Evolutionary conservation across 2,113 vertebrate species (phyloP).

Genomic region (Phaethon lepturus): DNA sequence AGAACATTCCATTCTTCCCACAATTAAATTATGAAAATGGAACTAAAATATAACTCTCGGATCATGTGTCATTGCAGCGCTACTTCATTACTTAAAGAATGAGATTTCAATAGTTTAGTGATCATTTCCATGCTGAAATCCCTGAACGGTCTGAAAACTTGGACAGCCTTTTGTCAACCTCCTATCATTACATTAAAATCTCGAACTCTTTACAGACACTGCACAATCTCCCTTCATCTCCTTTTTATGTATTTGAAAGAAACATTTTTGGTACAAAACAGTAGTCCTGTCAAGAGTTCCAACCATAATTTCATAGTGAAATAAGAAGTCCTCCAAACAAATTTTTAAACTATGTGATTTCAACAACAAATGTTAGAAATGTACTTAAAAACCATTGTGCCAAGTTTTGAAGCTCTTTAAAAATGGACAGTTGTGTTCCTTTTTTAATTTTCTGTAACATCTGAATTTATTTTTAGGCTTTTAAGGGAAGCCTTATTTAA

Average conservation of each 20-base stretch:
- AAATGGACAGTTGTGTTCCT: constrained; percentile 2
- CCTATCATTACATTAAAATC: background rate
- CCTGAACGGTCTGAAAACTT: constrained; percentile 21
- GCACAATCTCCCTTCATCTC: background rate
- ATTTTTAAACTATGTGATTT: background rate
- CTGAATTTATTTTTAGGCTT: constrained; percentile 12
- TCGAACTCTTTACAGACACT: constrained; percentile 60
- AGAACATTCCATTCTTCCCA: background rate
- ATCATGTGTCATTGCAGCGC: background rate
- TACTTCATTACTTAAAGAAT: constrained; percentile 1
- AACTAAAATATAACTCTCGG: background rate
- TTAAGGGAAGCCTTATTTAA: constrained; percentile 10
- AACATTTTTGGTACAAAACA: background rate
- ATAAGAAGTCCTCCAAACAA: background rate
- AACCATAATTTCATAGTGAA: background rate
- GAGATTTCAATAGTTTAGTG: constrained; percentile 14
- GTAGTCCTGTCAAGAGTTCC: background rate
- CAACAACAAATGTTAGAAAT: constrained; percentile 66
- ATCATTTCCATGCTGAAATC: constrained; percentile 10
- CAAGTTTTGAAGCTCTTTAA: constrained; percentile 60
- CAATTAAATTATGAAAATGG: constrained; percentile 13
- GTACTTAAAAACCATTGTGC: constrained; percentile 51
- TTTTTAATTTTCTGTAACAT: background rate
- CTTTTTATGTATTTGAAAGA: background rate
- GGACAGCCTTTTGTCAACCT: background rate